Evolutionary conservation across 30 jellyfish, hydroid and myxozoan species (phyloP).

Genomic region (Aurelia aurita complex sp. Pacific): DNA sequence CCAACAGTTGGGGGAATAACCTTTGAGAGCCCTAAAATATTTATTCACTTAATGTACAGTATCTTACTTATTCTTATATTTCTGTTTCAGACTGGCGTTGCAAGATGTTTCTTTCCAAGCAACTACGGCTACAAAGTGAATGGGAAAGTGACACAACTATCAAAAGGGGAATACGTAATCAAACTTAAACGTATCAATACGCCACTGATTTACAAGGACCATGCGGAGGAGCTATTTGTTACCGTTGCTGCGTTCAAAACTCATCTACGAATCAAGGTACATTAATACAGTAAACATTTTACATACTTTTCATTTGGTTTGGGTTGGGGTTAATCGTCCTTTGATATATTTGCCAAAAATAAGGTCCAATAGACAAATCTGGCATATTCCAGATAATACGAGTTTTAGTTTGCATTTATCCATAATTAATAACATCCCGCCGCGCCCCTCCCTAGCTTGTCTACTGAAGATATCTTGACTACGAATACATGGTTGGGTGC

Average conservation of each 20-base stretch:
- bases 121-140: constrained; percentile 56
- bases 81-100: constrained; percentile 43
- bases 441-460: too few relatives aligned
- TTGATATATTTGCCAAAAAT: too few relatives aligned
- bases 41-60: neutral
- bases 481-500: too few relatives aligned
- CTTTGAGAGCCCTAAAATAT: neutral
- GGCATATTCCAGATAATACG: too few relatives aligned
- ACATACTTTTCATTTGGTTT: too few relatives aligned
- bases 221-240: constrained; percentile 22
- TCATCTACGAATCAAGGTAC: constrained; percentile 70
- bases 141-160: neutral
- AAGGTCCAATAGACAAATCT: too few relatives aligned
- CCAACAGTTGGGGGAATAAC: too few relatives aligned
- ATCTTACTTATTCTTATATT: neutral
- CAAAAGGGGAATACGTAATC: constrained; percentile 21
- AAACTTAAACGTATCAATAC: constrained; percentile 45
- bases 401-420: too few relatives aligned
- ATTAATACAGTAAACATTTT: too few relatives aligned
- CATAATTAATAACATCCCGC: too few relatives aligned
- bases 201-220: constrained; percentile 40
- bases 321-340: too few relatives aligned
- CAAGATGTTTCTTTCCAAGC: constrained; percentile 62
- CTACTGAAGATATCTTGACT: too few relatives aligned
- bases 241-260: constrained; percentile 25